Base-by-base conservation (phyloP, 2,888 invertebrate species). In the Ochropacha duplaris region DNA sequence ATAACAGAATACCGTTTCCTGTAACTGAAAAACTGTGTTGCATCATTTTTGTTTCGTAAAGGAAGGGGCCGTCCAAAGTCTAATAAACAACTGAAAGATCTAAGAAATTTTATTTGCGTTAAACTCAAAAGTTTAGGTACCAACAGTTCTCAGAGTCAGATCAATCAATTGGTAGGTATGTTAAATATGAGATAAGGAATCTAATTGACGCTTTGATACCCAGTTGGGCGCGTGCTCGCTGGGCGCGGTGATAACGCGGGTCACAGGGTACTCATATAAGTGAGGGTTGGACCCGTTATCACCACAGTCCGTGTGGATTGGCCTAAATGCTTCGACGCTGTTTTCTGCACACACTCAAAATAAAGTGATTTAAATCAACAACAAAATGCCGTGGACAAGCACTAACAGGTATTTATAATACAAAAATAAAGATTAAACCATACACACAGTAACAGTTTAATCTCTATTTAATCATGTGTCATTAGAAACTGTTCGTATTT, bases 331-430 rank as follows among this genome's bases (percentile, higher is more conserved):
- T 69, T 58, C 78, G 87, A 72, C 88, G 92, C 68, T 78, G 88
- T 74, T 91, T 90, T 76, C 78, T 90, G 69, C 87, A 90, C 70
- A 86, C 87, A 34, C 78, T 90, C 57, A 90, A 90, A 84, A 90
- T 91, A 65, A 91, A 91, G 86, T 91, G 88, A 86, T 76, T 71
- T 72, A 69, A 73, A 62, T 66, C 55, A 55, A 57, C 59, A 49
- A 44, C 60, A 83, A 83, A 73, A 92, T 92, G 92, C 92, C 92
- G 74, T 92, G 92, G 92, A 87, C 92, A 59, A 92, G 91, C 78
- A 86, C 87, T 58, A 92, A 92, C 89, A 92, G 92, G 92, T 92
- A 57, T 31, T 26, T 14, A 22, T 11, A 12, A 28, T 4, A 50
- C 54, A 50, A 34, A 54, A n/a, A n/a, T n/a, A n/a, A n/a, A n/a